phyloP scores from a whole-genome alignment of 2,888 invertebrate species.

The Glyphotaelius pellucidus region DNA sequence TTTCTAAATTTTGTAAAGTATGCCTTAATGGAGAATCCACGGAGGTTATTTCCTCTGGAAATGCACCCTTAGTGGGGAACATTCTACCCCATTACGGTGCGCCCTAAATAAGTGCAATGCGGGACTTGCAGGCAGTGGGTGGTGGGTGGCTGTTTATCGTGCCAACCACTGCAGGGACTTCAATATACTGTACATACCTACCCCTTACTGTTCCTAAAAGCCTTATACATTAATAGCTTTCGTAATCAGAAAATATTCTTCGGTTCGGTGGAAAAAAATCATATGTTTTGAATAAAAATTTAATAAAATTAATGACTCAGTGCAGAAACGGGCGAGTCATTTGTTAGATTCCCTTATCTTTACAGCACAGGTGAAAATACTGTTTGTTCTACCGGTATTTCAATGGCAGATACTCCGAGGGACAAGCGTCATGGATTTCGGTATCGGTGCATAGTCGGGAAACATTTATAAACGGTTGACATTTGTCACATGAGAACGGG shows the following conservation, averaged over 20 bases:
- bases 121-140: neutral
- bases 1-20: neutral
- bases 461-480: too few relatives aligned
- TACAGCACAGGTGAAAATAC: too few relatives aligned
- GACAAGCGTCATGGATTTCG: too few relatives aligned
- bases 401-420: too few relatives aligned
- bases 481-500: too few relatives aligned
- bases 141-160: neutral
- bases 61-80: neutral
- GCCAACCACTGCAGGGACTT: neutral
- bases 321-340: too few relatives aligned
- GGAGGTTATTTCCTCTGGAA: neutral
- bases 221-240: neutral
- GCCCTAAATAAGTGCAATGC: conserved; percentile 18
- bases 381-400: too few relatives aligned
- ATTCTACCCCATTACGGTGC: neutral
- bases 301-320: too few relatives aligned
- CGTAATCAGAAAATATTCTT: neutral
- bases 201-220: neutral
- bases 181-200: neutral
- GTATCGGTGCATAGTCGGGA: too few relatives aligned
- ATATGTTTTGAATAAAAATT: neutral
- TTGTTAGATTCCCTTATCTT: too few relatives aligned
- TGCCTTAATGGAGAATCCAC: neutral
- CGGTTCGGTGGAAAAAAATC: neutral